Evolutionary conservation across 2,797 vertebrate genomes (phyloP), one percentile per base, ranked within the genome.

Genomic region (Caiman crocodilus): DNA sequence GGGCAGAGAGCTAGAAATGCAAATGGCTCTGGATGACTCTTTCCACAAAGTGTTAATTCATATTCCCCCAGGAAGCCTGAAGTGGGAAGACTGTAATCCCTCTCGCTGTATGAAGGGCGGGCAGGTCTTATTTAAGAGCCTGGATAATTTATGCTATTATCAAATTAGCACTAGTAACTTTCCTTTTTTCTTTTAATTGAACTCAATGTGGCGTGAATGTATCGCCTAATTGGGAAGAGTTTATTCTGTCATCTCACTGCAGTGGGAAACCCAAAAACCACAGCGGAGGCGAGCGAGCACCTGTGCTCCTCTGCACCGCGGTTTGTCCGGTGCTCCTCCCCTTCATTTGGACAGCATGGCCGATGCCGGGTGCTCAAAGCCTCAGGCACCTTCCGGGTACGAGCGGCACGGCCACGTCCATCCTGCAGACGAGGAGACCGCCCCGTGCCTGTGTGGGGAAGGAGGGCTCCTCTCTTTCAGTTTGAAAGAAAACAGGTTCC

Each of bases 401-500:
- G 94, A 73, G 94, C 92, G 93, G 74, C 0, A 1, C 84, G 94
- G 92, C 90, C 90, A 84, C 1, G 0, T 83, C 13, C 7, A 30
- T 58, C 50, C 79, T 57, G 32, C 58, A 55, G 67, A 11, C n/a
- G 84, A 79, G 50, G 73, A 60, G 55, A 13, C n/a, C 35, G 87
- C 2, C 18, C 89, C 92, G 82, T 93, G 94, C 76, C 3, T 85
- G 85, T 7, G 17, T 93, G 96, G 84, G 95, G 90, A 86, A 93
- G 85, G 79, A 91, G 88, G 92, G 87, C 28, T 90, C 86, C 95
- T 96, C 3, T 25, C 87, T 96, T 92, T 91, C 83, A 0, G 0
- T 94, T 95, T 94, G 96, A 94, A 96, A 94, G 92, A 81, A 71
- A 79, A 86, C 92, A 95, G 95, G 98, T 99, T 99, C 99, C 99